These are phyloP conservation scores for Enteromius paludinosus DNA, from an alignment of 2,797 vertebrate species.

Conservation along the genomic window DNA sequence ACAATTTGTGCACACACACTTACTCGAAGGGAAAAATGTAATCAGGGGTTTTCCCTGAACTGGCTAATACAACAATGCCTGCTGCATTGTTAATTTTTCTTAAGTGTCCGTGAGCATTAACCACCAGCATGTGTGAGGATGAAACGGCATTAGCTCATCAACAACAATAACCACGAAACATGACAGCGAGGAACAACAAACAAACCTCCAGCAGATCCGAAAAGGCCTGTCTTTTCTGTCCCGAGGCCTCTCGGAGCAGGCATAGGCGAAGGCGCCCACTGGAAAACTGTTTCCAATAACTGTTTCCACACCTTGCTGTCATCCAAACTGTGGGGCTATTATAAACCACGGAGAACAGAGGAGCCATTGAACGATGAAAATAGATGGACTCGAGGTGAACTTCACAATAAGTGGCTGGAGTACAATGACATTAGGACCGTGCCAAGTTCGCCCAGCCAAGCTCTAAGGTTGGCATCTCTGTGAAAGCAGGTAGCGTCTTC, in stretches of 20 bases:
- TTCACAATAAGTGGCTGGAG: conserved; percentile 41
- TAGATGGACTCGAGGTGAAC: conserved; percentile 58
- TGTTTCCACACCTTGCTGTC: conserved; percentile 47
- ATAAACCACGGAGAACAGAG: conserved; percentile 57
- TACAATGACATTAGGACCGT: conserved; percentile 39
- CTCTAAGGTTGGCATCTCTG: conserved; percentile 49
- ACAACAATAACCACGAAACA: conserved; percentile 28
- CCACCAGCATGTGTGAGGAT: conserved; percentile 28
- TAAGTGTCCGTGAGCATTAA: conserved; percentile 27
- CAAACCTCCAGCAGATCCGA: conserved; percentile 40
- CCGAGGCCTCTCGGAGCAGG: not conserved
- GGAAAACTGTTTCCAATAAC: conserved; percentile 53
- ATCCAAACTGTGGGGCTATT: conserved; percentile 48
- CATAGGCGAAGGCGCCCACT: conserved; percentile 8
- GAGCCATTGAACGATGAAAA: conserved; percentile 56
- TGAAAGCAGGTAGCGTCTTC: conserved; percentile 56
- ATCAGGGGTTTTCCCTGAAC: conserved; percentile 36
- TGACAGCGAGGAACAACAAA: conserved; percentile 28
- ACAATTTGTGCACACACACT: conserved; percentile 15
- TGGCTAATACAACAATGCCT: conserved; percentile 30
- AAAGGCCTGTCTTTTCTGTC: not conserved
- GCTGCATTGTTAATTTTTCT: conserved; percentile 2
- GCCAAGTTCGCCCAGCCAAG: conserved; percentile 33
- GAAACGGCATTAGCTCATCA: conserved; percentile 19
- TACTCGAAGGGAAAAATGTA: not conserved